Evolutionary conservation across 2,113 vertebrate species (phyloP).

Genomic region (Phyllostomus hastatus): DNA sequence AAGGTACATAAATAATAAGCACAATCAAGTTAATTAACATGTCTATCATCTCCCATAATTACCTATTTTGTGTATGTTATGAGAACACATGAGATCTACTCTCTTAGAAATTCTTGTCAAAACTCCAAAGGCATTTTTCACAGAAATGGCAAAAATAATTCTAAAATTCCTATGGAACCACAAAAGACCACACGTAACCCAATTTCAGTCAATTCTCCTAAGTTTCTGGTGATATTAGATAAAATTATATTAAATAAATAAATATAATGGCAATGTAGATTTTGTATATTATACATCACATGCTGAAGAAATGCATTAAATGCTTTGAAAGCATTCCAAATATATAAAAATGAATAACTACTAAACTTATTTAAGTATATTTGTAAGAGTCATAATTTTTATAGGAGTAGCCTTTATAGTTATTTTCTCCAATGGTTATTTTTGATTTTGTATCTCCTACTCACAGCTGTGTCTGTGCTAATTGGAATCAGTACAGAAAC

Average conservation of each 20-base stretch:
- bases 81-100: neutral
- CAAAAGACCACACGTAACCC: neutral
- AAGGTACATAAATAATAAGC: neutral
- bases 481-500: slow-evolving; percentile 1
- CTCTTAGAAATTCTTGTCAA: neutral
- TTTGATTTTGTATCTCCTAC: slow-evolving; percentile 39
- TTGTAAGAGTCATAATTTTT: neutral
- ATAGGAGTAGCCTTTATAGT: neutral
- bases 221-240: neutral
- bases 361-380: neutral
- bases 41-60: neutral
- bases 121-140: neutral
- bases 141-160: neutral
- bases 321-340: neutral
- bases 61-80: neutral
- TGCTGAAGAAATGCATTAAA: neutral
- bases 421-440: slow-evolving; percentile 2
- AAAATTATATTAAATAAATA: slow-evolving; percentile 13
- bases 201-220: neutral
- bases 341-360: neutral
- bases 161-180: neutral
- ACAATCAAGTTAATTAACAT: neutral
- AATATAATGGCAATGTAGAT: neutral
- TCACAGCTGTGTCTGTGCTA: slow-evolving; percentile 9
- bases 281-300: neutral